A percentile compares a stretch with the other conserved stretches of the same genome.
These are phyloP conservation scores for Ctenopoma kingsleyae DNA, from an alignment of 2,797 vertebrate species.

Conservation along the genomic window DNA sequence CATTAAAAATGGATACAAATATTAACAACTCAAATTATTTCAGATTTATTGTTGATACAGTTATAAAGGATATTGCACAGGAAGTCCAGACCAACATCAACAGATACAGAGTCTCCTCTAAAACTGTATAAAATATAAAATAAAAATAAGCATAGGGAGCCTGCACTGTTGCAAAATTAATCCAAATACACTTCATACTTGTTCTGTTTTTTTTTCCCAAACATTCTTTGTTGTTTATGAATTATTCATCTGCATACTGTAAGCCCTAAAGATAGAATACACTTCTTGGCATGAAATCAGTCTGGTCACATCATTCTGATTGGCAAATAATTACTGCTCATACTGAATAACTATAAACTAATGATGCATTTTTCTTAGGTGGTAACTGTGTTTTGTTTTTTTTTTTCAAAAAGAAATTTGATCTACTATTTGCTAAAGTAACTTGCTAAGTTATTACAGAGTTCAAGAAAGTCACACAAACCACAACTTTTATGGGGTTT, in stretches of 20 bases:
- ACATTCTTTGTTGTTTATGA: slow-evolving; percentile 24
- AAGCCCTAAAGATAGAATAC: slow-evolving; percentile 21
- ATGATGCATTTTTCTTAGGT: slow-evolving; percentile 13
- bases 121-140: slow-evolving; percentile 43
- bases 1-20: slow-evolving; percentile 4
- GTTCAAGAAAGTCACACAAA: neutral
- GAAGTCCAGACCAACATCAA: slow-evolving; percentile 66
- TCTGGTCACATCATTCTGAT: slow-evolving; percentile 11
- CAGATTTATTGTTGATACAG: slow-evolving; percentile 78
- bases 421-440: slow-evolving; percentile 7
- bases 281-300: slow-evolving; percentile 28
- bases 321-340: slow-evolving; percentile 28
- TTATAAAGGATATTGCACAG: slow-evolving; percentile 81
- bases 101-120: slow-evolving; percentile 50
- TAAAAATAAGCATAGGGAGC: slow-evolving; percentile 38
- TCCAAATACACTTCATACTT: slow-evolving; percentile 52
- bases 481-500: neutral
- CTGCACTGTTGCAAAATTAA: slow-evolving; percentile 32
- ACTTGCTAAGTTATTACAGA: neutral
- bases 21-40: slow-evolving; percentile 54
- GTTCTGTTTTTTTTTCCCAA: slow-evolving; percentile 38
- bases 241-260: slow-evolving; percentile 31
- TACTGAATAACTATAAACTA: slow-evolving; percentile 7
- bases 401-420: neutral
- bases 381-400: neutral